Percentiles rank a stretch among this genome's conserved stretches.
phyloP scores from a whole-genome alignment of 2,797 vertebrate genomes.

The Pogoniulus pusillus region DNA sequence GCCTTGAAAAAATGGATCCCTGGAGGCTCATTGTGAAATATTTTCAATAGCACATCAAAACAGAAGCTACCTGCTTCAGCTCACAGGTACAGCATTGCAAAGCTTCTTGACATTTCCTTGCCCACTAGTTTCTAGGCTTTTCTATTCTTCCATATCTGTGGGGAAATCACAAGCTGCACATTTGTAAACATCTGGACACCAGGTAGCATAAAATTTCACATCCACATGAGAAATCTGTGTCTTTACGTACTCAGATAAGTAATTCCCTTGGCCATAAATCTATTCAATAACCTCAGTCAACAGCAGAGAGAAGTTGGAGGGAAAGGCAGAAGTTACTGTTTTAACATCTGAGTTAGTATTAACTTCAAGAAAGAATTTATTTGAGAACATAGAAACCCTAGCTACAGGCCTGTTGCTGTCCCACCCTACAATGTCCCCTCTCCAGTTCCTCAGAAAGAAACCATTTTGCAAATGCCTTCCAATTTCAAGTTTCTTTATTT shows the following conservation, averaged over 20 bases:
- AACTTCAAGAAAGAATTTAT: not conserved
- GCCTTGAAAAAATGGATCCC: not conserved
- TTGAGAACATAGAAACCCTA: not conserved
- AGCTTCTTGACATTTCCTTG: not conserved
- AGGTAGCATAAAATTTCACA: not conserved
- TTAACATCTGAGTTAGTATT: not conserved
- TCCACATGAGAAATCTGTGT: not conserved
- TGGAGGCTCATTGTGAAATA: not conserved
- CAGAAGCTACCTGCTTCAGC: not conserved
- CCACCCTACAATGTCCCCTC: slow-evolving; percentile 10
- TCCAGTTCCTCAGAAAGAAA: slow-evolving; percentile 61
- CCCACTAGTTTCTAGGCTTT: not conserved
- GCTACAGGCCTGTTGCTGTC: not conserved
- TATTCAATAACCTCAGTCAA: not conserved
- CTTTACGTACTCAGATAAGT: not conserved
- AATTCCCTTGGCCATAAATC: not conserved
- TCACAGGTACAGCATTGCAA: not conserved
- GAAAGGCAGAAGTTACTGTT: not conserved
- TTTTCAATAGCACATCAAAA: not conserved
- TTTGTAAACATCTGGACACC: not conserved
- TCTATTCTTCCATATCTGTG: not conserved
- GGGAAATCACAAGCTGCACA: not conserved
- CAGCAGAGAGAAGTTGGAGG: not conserved
- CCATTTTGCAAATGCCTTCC: slow-evolving; percentile 45
- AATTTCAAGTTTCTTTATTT: slow-evolving; percentile 58